These are phyloP conservation scores for Antrozous pallidus DNA, from an alignment of 2,797 vertebrate species.

Conservation along the genomic window DNA sequence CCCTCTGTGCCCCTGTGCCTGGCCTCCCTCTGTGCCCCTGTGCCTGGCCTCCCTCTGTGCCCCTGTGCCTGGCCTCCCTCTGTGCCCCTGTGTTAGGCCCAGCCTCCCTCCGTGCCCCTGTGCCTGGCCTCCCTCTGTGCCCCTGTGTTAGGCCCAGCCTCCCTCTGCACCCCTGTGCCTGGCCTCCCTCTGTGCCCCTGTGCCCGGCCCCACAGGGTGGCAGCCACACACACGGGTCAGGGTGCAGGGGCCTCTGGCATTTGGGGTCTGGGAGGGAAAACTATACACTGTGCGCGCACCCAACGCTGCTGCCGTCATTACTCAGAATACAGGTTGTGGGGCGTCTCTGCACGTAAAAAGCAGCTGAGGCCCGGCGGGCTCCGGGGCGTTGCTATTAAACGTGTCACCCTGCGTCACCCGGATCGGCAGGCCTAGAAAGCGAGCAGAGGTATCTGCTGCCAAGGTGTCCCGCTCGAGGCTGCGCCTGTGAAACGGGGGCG, in stretches of 20 bases:
- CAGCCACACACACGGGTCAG: background rate
- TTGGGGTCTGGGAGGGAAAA: background rate
- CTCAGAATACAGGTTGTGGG: background rate
- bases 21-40: background rate
- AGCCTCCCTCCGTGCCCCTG: no score
- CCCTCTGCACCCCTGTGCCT: no score
- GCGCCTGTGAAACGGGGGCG: fast-evolving
- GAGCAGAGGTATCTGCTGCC: background rate
- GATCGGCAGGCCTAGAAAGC: background rate
- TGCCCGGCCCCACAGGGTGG: background rate
- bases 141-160: background rate
- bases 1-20: no score
- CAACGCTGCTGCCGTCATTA: background rate
- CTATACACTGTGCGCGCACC: background rate
- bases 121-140: background rate
- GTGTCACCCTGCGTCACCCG: background rate
- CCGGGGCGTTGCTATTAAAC: background rate
- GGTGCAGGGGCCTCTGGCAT: background rate
- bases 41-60: no score
- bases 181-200: background rate
- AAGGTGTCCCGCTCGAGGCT: fast-evolving
- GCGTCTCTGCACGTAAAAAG: background rate
- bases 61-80: background rate
- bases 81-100: background rate
- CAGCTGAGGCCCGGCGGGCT: background rate